Base-by-base conservation (phyloP, 1,140 invertebrate species). In the Tetragonula clypearis region DNA sequence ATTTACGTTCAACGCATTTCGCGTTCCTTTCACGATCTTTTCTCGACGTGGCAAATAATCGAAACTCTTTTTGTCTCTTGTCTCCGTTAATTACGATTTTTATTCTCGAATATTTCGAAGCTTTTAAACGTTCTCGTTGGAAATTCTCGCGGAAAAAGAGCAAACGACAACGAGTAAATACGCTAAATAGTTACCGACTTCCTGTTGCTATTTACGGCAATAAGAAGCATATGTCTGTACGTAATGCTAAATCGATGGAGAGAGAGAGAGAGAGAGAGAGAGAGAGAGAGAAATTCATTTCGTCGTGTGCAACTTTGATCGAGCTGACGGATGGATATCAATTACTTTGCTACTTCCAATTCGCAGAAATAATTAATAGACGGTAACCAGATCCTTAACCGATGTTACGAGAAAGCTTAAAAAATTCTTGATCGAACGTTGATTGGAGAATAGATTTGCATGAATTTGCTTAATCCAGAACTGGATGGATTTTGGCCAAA, bases 1-100 rank as follows among this genome's bases (percentile, higher is more conserved):
- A 75, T 60, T 81, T 81, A 74, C 60, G 79, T 73, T 68, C 30
- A 30, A 30, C 71, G 81, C 62, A 68, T 85, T 85, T 85, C 3
- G 35, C 35, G 4, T 41, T 49, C 1, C 26, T 17, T 26, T 15
- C 53, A 35, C 4, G 0, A 49, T 49, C 41, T 49, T 49, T 49
- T 8, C 6, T 49, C 41, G 41, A 49, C 41, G 41, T 11, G 8
- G 41, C 41, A 49, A 8, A 49, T 49, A 8, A 49, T 49, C 41
- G 41, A 49, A 49, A 49, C 41, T 49, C 6, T 49, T 49, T 49
- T 49, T 49, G 41, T 49, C 41, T 8, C 41, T 49, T 49, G 41
- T 49, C 35, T 49, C 6, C 8, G 6, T 49, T 8, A 9, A 49
- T 49, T 49, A 8, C 41, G 41, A 8, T 8, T 49, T 49, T 49